Base-by-base conservation (phyloP, 1,140 invertebrate species). In the Pseudomyrmex flavicornis region DNA sequence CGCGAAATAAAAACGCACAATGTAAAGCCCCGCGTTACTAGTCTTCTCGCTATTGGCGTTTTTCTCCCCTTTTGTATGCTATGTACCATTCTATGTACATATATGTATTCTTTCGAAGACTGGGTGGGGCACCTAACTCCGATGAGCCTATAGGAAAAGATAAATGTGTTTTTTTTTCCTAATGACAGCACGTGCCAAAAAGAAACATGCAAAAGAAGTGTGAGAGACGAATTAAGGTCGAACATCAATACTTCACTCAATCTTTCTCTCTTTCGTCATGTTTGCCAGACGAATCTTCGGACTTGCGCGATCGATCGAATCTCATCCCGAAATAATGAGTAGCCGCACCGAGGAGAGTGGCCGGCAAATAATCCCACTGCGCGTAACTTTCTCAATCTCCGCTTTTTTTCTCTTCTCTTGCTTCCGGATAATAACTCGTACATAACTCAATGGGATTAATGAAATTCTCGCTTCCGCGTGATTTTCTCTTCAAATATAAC, bases 181-280 rank as follows among this genome's bases (percentile, higher is more conserved):
- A 83, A 66, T 59, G 82, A 61, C 52, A 52, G 65, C 15, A 48
- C 26, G 20, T 59, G 72, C 56, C 61, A 35, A 52, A 58, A 76
- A 44, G 73, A 20, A 76, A 65, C 72, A 65, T 83, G 59, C 73
- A 66, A 65, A 44, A 75, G 66, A 75, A 48, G 50, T 52, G 52
- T 75, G 82, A 83, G 66, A 44, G 79, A 76, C 70, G 82, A 76
- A 83, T 76, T 75, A 76, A 83, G 62, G 82, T 48, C 82, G 52
- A 44, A 76, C 70, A 76, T 62, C 79, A 58, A 83, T 83, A 83
- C 59, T 52, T 76, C 20, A 66, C 59, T 61, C 61, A 0, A 4
- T 35, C 61, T 9, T 20, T 17, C 59, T 58, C 74, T 66, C 52
- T 76, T 83, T 52, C 70, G 61, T 20, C 73, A 62, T 22, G 70